Conservation (phyloP, 2,888 invertebrate species). For the Hofmannophila pseudospretella region DNA sequence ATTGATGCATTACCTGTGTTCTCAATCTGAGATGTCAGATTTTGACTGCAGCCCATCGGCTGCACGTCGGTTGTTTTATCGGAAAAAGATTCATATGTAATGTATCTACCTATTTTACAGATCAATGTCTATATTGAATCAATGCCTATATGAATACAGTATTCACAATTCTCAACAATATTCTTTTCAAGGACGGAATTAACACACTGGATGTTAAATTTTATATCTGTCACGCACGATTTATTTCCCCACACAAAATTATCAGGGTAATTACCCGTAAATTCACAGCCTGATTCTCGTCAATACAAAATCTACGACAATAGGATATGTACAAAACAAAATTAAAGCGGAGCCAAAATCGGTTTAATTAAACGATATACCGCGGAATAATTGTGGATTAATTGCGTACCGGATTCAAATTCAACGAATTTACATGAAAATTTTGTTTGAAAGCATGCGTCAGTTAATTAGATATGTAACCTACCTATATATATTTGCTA, state of each 20-base stretch:
- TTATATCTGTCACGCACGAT: not conserved
- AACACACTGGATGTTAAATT: too few species aligned
- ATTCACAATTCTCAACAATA: too few species aligned
- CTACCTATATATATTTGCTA: too few species aligned
- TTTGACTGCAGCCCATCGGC: too few species aligned
- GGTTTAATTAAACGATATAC: conserved; percentile 55
- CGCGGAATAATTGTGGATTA: conserved; percentile 52
- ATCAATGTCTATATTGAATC: too few species aligned
- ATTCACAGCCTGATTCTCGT: conserved; percentile 35
- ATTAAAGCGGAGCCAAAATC: conserved; percentile 48
- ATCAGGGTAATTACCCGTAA: conserved; percentile 27
- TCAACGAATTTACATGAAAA: conserved; percentile 51
- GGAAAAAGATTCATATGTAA: too few species aligned
- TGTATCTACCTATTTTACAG: too few species aligned
- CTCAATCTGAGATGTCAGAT: too few species aligned
- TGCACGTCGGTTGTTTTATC: too few species aligned
- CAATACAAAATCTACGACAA: conserved; percentile 43
- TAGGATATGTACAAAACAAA: conserved; percentile 44
- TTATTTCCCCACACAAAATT: conserved; percentile 3
- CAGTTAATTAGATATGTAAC: not conserved
- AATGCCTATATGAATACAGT: too few species aligned
- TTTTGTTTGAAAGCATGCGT: conserved; percentile 18
- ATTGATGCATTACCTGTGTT: too few species aligned
- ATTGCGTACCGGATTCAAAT: conserved; percentile 49
- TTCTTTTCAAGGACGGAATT: too few species aligned